A percentile compares a stretch with the other conserved stretches of the same genome.
Conservation (phyloP, 2,797 vertebrate genomes). For the Rhinoraja longicauda region DNA sequence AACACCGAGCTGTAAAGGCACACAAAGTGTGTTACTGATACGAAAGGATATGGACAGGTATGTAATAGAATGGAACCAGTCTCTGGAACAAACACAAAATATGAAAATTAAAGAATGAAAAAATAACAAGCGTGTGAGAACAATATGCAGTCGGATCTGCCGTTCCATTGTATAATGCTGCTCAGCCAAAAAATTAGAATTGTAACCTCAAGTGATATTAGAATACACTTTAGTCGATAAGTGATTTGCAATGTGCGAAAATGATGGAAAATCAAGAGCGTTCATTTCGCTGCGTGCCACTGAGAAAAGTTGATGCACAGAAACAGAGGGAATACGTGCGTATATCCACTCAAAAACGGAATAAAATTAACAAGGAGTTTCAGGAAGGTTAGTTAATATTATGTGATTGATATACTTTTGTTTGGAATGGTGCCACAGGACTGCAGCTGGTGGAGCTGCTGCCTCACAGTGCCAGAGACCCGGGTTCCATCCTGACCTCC, state of each 20-base stretch:
- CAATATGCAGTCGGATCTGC: slow-evolving; percentile 48
- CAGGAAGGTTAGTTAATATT: neutral
- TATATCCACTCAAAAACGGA: neutral
- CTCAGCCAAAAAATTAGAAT: slow-evolving; percentile 40
- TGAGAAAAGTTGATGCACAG: neutral
- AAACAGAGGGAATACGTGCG: neutral
- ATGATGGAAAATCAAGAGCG: neutral
- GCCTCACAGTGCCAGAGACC: too few species aligned
- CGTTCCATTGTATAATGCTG: slow-evolving; percentile 46
- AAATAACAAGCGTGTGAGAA: slow-evolving; percentile 58
- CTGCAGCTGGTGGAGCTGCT: too few species aligned
- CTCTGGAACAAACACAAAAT: slow-evolving; percentile 57
- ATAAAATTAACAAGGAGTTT: neutral
- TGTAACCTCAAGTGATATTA: slow-evolving; percentile 20
- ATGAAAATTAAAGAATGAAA: slow-evolving; percentile 58
- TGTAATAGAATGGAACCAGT: slow-evolving; percentile 63
- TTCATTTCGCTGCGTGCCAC: neutral
- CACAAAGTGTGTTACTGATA: slow-evolving; percentile 60
- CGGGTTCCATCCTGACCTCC: too few species aligned
- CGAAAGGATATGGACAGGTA: slow-evolving; percentile 66
- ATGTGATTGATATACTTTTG: neutral
- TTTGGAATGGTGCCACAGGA: neutral
- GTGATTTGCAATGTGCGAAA: neutral
- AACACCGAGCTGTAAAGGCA: slow-evolving; percentile 72
- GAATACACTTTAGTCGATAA: neutral